phyloP scores from a whole-genome alignment of 2,113 vertebrate genomes.

The Poeciliopsis occidentalis region DNA sequence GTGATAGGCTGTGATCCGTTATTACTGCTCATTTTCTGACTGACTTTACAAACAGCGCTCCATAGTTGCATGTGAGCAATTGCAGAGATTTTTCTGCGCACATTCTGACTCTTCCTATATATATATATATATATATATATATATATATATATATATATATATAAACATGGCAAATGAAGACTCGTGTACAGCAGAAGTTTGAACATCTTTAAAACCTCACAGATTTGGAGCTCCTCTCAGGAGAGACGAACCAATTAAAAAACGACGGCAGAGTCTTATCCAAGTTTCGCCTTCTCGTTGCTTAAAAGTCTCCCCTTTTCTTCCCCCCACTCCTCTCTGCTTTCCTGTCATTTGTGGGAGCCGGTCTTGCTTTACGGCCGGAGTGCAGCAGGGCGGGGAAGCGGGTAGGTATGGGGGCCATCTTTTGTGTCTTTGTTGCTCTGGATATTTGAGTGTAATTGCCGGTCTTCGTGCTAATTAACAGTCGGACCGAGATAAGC shows the following conservation, averaged over 20 bases:
- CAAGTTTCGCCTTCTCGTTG: conserved; percentile 60
- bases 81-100: conserved; percentile 8
- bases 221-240: conserved; percentile 73
- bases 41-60: too few relatives aligned
- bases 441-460: conserved; percentile 74
- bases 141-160: too few relatives aligned
- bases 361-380: conserved; percentile 56
- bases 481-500: conserved; percentile 69
- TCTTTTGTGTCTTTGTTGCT: conserved; percentile 73
- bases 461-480: conserved; percentile 75
- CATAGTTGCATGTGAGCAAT: not conserved
- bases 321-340: conserved; percentile 23
- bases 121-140: too few relatives aligned
- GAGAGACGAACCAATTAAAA: conserved; percentile 82
- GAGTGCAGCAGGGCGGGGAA: conserved; percentile 13
- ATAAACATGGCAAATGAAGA: conserved; percentile 13
- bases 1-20: too few relatives aligned
- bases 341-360: conserved; percentile 60
- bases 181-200: conserved; percentile 36
- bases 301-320: conserved; percentile 42
- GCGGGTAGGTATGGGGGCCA: conserved; percentile 36
- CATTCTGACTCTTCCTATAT: too few relatives aligned
- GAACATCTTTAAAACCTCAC: conserved; percentile 59
- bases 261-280: conserved; percentile 66
- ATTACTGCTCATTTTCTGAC: too few relatives aligned